Evolutionary conservation across 2,888 invertebrate species (phyloP).

Genomic region (Deilephila elpenor): DNA sequence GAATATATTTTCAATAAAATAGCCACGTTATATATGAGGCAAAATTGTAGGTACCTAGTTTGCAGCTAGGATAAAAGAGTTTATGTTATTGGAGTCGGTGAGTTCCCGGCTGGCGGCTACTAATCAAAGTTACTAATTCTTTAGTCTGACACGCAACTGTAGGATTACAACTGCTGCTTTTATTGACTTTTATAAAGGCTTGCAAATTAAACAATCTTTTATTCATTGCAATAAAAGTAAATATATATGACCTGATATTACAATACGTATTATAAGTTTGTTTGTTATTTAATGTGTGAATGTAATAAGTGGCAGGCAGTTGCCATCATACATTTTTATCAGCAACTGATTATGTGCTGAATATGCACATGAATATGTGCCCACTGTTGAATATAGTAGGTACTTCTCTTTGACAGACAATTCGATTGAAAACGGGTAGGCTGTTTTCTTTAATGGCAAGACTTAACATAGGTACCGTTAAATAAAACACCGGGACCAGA

Average conservation of each 20-base stretch:
- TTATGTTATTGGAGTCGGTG: constrained; percentile 47
- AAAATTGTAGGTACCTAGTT: constrained; percentile 28
- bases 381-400: too few relatives aligned
- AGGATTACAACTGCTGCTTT: constrained; percentile 51
- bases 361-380: too few relatives aligned
- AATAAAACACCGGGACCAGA: constrained; percentile 27
- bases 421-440: too few relatives aligned
- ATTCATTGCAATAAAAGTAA: not conserved
- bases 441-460: too few relatives aligned
- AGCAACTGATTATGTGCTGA: too few relatives aligned
- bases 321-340: too few relatives aligned
- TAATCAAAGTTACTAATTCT: constrained; percentile 67
- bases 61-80: constrained; percentile 46
- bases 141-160: constrained; percentile 51
- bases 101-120: constrained; percentile 39
- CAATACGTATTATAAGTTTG: too few relatives aligned
- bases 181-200: not conserved
- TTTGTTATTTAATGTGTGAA: too few relatives aligned
- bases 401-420: too few relatives aligned
- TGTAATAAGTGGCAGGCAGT: too few relatives aligned
- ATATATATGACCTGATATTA: too few relatives aligned
- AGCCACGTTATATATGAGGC: constrained; percentile 27
- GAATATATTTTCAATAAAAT: constrained; percentile 13
- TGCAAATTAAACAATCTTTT: not conserved
- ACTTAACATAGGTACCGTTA: constrained; percentile 14